Base-by-base conservation (phyloP, 1,140 invertebrate genomes). In the Paracyclopina nana region DNA sequence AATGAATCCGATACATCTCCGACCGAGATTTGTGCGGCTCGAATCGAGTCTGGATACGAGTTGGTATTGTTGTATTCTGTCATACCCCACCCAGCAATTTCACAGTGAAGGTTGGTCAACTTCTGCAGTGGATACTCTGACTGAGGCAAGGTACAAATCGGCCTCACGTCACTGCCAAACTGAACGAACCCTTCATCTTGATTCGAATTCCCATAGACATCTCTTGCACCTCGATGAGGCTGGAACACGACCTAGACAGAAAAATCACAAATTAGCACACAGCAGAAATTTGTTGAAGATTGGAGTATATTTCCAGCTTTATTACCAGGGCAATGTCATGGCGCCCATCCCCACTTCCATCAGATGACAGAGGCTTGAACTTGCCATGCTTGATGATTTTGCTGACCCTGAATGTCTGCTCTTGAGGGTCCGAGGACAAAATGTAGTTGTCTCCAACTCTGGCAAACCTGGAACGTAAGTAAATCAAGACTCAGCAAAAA, bases 21-120 rank as follows among this genome's bases (percentile, higher is more conserved):
- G 11, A 50, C 48, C 12, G 14, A 31, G 20, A 50, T 50, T 4
- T 18, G 14, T 3, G 48, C 48, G 14, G 29, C 48, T 22, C 48
- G 14, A 8, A 50, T 24, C 6, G 48, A 50, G 34, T 50, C 48
- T 1, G 48, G 48, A 16, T 50, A 50, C 12, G 30, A 42, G 12
- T 38, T 22, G 20, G 48, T 50, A 31, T 50, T 50, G 16, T 50
- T 50, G 30, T 50, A 50, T 14, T 50, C 48, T 11, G 29, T 38
- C 48, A 50, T 50, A 4, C 48, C 48, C 48, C 48, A 50, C 2
- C 48, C 48, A 16, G 16, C 22, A n/a, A 50, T 50, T 26, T 50
- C 48, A 14, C 48, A 50, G 25, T 50, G 30, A 18, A 22, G 14
- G 34, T 18, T 29, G 30, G 27, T 28, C 2, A 48, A 14, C 3